phyloP scores from a whole-genome alignment of 2,113 vertebrate species.

The Anhinga rufa region DNA sequence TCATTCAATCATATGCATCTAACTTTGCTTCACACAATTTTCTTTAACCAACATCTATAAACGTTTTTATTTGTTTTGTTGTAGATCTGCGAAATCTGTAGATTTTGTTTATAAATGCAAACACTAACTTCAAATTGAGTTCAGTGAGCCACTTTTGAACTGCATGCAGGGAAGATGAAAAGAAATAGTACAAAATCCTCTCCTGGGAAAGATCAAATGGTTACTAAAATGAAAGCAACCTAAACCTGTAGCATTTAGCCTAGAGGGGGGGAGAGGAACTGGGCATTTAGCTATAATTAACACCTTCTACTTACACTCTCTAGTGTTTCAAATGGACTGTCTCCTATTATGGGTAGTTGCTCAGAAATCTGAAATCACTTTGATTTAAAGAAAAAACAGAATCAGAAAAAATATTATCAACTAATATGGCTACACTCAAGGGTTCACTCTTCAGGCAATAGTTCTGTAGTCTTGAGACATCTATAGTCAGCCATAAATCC shows the following conservation, averaged over 20 bases:
- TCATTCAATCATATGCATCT: not conserved
- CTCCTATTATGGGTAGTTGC: conserved; percentile 1
- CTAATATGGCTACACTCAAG: not conserved
- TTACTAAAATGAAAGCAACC: conserved; percentile 54
- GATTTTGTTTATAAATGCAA: conserved; percentile 38
- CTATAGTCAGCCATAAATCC: not conserved
- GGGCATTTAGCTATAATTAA: conserved; percentile 55
- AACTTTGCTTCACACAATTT: conserved; percentile 7
- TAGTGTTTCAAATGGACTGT: not conserved
- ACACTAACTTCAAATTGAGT: conserved; percentile 37
- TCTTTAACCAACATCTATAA: conserved; percentile 15
- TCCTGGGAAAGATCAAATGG: conserved; percentile 66
- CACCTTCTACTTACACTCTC: conserved; percentile 45
- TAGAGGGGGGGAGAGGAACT: not conserved
- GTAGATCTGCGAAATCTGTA: not conserved
- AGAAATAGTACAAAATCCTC: conserved; percentile 51
- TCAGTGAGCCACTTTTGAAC: conserved; percentile 41
- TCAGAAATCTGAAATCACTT: conserved; percentile 13
- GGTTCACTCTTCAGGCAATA: not conserved
- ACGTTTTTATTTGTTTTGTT: conserved; percentile 32
- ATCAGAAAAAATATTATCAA: not conserved
- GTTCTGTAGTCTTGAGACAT: not conserved
- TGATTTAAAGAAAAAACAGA: not conserved
- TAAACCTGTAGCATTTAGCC: conserved; percentile 32
- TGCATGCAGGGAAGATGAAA: conserved; percentile 61